A percentile compares a stretch with the other conserved stretches of the same genome.
phyloP scores from a whole-genome alignment of 2,888 invertebrate species.

The Oscheius sp. region DNA sequence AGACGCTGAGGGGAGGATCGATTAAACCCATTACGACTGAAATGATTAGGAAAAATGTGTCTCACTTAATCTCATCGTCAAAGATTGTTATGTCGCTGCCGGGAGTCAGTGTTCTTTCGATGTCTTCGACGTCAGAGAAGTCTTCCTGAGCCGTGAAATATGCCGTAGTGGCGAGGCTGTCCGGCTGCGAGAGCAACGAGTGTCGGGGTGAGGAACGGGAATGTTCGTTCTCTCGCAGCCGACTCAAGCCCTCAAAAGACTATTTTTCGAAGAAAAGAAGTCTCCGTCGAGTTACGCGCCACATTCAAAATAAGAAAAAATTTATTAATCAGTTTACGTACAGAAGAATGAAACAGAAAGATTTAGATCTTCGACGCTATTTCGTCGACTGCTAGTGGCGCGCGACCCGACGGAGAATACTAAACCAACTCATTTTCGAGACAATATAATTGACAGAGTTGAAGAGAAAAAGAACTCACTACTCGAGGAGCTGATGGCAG shows the following conservation, averaged over 20 bases:
- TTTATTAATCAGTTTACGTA: slow-evolving; percentile 19
- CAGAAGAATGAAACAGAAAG: neutral
- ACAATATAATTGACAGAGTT: neutral
- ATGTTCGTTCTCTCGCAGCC: neutral
- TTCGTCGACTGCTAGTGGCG: slow-evolving; percentile 21
- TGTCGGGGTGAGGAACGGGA: neutral
- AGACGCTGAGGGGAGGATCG: slow-evolving; percentile 18
- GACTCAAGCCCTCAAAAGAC: too few relatives aligned
- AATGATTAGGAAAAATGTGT: neutral
- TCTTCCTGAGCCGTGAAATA: slow-evolving; percentile 55
- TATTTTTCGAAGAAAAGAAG: neutral
- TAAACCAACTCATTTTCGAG: neutral
- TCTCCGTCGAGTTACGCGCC: neutral
- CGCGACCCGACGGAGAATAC: slow-evolving; percentile 20
- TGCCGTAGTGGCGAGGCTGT: slow-evolving; percentile 33
- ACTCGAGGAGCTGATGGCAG: slow-evolving; percentile 13
- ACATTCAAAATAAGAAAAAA: neutral
- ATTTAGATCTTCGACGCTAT: slow-evolving; percentile 21
- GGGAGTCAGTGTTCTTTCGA: slow-evolving; percentile 25
- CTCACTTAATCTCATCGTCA: slow-evolving; percentile 15
- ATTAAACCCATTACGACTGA: slow-evolving; percentile 20
- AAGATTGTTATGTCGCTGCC: slow-evolving; percentile 10
- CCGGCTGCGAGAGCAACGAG: slow-evolving; percentile 43
- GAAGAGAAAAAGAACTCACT: slow-evolving; percentile 9
- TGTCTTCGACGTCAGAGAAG: slow-evolving; percentile 13